Base-by-base conservation (phyloP, 2,888 invertebrate species). In the Drosophila pseudotalamancana region DNA sequence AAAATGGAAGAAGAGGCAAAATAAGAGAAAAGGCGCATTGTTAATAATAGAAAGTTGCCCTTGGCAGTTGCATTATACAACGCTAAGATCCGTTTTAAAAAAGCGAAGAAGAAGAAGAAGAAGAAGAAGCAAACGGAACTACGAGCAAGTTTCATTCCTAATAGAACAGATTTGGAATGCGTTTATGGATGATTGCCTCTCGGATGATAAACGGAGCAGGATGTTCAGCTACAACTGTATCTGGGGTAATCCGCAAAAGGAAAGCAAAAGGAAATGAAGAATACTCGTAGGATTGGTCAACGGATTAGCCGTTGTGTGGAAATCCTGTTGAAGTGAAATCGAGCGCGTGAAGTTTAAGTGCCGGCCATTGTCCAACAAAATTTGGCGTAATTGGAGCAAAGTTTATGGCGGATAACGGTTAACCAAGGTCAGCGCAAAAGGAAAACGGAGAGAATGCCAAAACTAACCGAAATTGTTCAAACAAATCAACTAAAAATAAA, bases 341-440 rank as follows among this genome's bases (percentile, higher is more conserved):
- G 81, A 81, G 84, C 84, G 75, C 75, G 68, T 68, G 64, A 75
- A 82, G 63, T 69, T 78, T 64, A 82, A 74, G 86, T 71, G 83
- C 51, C 77, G 63, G 42, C 63, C 74, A 72, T 71, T 79, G 79
- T 83, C 67, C 73, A 66, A 53, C 45, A 50, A 42, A 65, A 72
- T 61, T 71, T 62, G 56, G 65, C 65, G 63, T 81, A 81, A 85
- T 73, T 85, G 76, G 65, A 50, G 72, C 63, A 59, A 40, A 45
- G 40, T 39, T 42, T 32, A 8, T 48, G 34, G 16, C 14, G 18
- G 46, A n/a, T 9, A 31, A 6, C 1, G 49, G 32, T 25, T 8
- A 25, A 40, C 63, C 83, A 75, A 72, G 85, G 73, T 78, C 67
- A 72, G 48, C 29, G 49, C 51, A 67, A 60, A 49, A 59, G 49